Evolutionary conservation across 1,140 invertebrate species (phyloP), one percentile per base, ranked within the genome.

Genomic region (Anagrus nilaparvatae): DNA sequence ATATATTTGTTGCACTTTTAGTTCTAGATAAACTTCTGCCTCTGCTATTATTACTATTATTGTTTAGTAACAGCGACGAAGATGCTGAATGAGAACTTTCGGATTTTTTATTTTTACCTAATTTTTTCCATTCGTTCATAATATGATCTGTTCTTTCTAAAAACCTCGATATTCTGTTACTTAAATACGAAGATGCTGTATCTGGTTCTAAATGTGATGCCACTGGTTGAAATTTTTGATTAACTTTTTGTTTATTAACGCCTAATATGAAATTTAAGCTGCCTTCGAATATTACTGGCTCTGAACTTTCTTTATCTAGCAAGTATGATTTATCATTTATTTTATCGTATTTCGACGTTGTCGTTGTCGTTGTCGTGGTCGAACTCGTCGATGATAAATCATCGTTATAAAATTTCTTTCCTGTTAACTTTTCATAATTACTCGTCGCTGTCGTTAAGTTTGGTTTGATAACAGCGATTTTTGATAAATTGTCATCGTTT

Each of bases 81-180:
- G 27, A 32, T 18, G 14, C 28, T 20, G n/a, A 10, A 2, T 7
- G 23, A 10, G 12, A 3, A 30, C 53, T 51, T 4, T 61, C 56
- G 1, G 49, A 45, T 3, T 76, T 70, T 47, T 74, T 74, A 46
- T 69, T 76, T 38, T 73, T 72, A 0, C 78, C 78, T 5, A 81
- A 50, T 40, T 74, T 69, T 43, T 73, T 72, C 85, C 85, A 89
- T 55, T 87, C 84, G 48, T 89, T 81, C 75, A 85, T 84, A 1
- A 87, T 76, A 58, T 89, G 85, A 59, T 89, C 85, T 3, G 84
- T 88, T 39, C 82, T 75, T 54, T 78, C 77, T 6, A 90, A 63
- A 51, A 90, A 90, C 46, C 82, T 80, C 16, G 79, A 73, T 32
- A 90, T 89, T 60, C 82, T 84, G 19, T 71, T 73, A 3, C 76